Conservation (phyloP, 1,140 invertebrate species). For the Sminthurides bifidus region DNA sequence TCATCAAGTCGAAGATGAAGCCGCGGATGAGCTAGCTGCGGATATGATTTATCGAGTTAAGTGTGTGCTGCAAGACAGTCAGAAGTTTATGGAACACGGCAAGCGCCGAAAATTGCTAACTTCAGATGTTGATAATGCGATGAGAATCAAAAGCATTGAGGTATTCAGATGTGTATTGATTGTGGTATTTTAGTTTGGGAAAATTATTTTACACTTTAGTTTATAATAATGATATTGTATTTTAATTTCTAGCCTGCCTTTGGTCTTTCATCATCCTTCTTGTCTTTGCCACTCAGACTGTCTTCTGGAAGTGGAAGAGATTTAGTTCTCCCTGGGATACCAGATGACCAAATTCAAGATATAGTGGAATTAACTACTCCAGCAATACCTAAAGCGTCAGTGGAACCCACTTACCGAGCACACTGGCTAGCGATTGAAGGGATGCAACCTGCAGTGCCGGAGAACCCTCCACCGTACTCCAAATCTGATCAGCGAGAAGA, state of each 20-base stretch:
- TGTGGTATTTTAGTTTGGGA: neutral
- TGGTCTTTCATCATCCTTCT: slow-evolving; percentile 72
- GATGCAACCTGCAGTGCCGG: slow-evolving; percentile 84
- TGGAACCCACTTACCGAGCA: slow-evolving; percentile 74
- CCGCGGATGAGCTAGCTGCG: slow-evolving; percentile 79
- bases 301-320: slow-evolving; percentile 89
- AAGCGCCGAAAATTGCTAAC: slow-evolving; percentile 69
- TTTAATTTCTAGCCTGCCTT: slow-evolving; percentile 60
- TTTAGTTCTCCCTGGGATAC: slow-evolving; percentile 43
- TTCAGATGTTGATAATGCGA: slow-evolving; percentile 71
- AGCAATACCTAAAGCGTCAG: slow-evolving; percentile 64
- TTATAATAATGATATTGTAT: neutral
- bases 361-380: slow-evolving; percentile 70
- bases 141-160: slow-evolving; percentile 85
- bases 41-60: slow-evolving; percentile 82
- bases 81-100: slow-evolving; percentile 84
- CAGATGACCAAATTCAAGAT: slow-evolving; percentile 93
- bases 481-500: slow-evolving; percentile 66
- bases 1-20: slow-evolving; percentile 69
- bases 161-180: slow-evolving; percentile 39
- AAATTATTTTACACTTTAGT: neutral
- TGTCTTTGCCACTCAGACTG: slow-evolving; percentile 76
- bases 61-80: slow-evolving; percentile 73
- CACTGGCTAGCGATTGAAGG: slow-evolving; percentile 97
- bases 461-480: slow-evolving; percentile 82